Evolutionary conservation across 1,140 invertebrate genomes (phyloP).

Genomic region (Cotesia vestalis): DNA sequence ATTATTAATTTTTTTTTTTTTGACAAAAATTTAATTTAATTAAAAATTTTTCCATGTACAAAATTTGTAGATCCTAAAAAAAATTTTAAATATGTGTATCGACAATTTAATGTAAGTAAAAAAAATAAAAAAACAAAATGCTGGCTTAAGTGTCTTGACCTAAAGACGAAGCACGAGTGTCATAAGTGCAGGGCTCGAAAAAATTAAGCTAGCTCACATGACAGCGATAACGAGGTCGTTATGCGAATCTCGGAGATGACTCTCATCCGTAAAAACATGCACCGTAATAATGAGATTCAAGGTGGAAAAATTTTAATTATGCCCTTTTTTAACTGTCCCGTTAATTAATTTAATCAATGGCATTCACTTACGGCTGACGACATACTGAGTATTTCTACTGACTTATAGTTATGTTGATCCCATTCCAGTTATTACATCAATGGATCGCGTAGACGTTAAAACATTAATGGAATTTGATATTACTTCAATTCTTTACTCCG

Average conservation of each 20-base stretch:
- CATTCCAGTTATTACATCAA: neutral
- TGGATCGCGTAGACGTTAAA: neutral
- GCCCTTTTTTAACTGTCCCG: constrained; percentile 29
- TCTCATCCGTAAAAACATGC: neutral
- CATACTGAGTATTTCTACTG: neutral
- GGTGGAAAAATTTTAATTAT: constrained; percentile 13
- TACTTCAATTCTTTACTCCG: neutral
- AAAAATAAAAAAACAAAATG: too few species aligned
- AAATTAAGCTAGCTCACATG: constrained; percentile 14
- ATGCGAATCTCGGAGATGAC: constrained; percentile 25
- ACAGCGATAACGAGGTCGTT: constrained; percentile 37
- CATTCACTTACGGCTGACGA: neutral
- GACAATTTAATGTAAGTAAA: too few species aligned
- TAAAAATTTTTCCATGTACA: too few species aligned
- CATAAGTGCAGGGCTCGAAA: neutral
- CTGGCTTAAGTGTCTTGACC: neutral
- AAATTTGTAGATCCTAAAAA: too few species aligned
- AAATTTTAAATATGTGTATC: too few species aligned
- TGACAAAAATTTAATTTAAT: too few species aligned
- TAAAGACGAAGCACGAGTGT: neutral
- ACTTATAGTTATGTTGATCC: neutral
- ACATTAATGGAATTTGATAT: constrained; percentile 13
- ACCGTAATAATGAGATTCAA: constrained; percentile 1
- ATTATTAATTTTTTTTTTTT: too few species aligned
- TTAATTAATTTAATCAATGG: constrained; percentile 15